Base-by-base conservation (phyloP, 2,888 invertebrate species). In the Iselma pallidipennis region DNA sequence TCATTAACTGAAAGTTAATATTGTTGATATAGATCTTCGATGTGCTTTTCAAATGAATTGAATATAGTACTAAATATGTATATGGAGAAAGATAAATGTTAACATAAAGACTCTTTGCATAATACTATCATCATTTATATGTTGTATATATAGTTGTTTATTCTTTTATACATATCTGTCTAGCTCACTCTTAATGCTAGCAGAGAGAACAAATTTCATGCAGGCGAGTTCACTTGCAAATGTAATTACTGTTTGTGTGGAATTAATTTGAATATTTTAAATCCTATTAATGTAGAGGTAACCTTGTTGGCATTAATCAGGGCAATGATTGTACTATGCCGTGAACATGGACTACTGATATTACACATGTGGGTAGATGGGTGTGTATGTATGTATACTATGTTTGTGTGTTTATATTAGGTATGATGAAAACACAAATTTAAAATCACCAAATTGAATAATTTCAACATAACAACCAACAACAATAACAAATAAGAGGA, bases 191-290 rank as follows among this genome's bases (percentile, higher is more conserved):
- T 49, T 16, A 49, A 45, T 19, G 28, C 23, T 25, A 51, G 59
- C 29, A 51, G 55, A 57, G 45, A 21, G 51, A 12, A 31, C 51
- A 9, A 57, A 64, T 62, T 58, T 62, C 58, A 60, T 58, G 58
- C 64, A 64, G 52, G 66, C 60, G 61, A 61, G 57, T 58, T 55
- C 68, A 63, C 62, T 57, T 61, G 64, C 64, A 66, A 68, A 66
- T 65, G 59, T 61, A 63, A 68, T 66, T 66, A 68, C 64, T 61
- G 61, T 66, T 68, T 63, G 68, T 68, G 68, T 59, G 65, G 68
- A 66, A 62, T 68, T 65, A 64, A 68, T 68, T 68, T 68, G 64
- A 68, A 68, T 68, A 68, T 65, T 68, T 66, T 62, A 63, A 65
- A 63, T 66, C 66, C 65, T 55, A 68, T 66, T 68, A 68, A 65